phyloP scores from a whole-genome alignment of 2,888 invertebrate species.

The Melanchra persicariae region DNA sequence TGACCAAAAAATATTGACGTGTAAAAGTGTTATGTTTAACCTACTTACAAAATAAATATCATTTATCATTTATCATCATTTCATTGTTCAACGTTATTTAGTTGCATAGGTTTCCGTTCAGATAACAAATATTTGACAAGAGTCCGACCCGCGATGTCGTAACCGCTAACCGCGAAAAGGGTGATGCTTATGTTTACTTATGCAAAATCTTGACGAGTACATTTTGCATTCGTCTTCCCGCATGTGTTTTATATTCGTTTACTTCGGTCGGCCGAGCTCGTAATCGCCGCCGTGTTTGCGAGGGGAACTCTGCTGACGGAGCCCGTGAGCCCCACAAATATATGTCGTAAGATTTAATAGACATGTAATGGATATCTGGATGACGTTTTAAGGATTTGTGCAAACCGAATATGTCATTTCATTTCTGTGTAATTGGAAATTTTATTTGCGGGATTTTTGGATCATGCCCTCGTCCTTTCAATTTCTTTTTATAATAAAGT shows the following conservation, averaged over 20 bases:
- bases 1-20: no score
- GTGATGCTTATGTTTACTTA: conserved; percentile 87
- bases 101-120: conserved; percentile 26
- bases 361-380: conserved; percentile 91
- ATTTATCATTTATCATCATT: no score
- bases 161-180: conserved; percentile 72
- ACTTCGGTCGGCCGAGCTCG: conserved; percentile 88
- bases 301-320: conserved; percentile 89
- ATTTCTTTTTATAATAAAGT: conserved; percentile 59
- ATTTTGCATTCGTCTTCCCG: conserved; percentile 90
- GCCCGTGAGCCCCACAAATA: conserved; percentile 89
- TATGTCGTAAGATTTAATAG: conserved; percentile 91
- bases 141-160: conserved; percentile 54
- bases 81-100: conserved; percentile 6
- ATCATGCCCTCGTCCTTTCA: conserved; percentile 81
- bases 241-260: conserved; percentile 91
- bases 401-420: conserved; percentile 91
- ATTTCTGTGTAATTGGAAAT: conserved; percentile 88
- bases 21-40: no score
- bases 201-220: conserved; percentile 90
- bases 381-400: conserved; percentile 91
- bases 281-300: conserved; percentile 90
- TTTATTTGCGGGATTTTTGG: conserved; percentile 89
- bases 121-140: conserved; percentile 67
- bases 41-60: no score